phyloP scores from a whole-genome alignment of 1,140 invertebrate species.

The Meloidogyne hapla region DNA sequence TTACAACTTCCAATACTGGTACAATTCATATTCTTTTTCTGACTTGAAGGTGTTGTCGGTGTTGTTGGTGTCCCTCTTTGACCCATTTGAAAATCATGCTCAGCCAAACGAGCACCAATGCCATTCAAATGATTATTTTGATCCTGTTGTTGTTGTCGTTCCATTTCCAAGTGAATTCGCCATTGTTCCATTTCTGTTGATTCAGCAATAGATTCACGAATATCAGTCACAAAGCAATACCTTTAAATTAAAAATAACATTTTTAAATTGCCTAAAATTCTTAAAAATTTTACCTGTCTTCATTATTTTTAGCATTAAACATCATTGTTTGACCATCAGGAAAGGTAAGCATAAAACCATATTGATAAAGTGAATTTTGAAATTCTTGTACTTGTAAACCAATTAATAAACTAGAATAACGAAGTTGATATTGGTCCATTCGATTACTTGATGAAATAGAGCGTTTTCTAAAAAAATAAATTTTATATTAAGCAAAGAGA shows the following conservation, averaged over 20 bases:
- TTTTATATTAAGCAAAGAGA: too few species aligned
- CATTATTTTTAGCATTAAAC: conserved; percentile 62
- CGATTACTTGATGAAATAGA: conserved; percentile 7
- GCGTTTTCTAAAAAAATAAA: background rate
- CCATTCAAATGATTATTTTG: conserved; percentile 27
- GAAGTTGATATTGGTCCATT: conserved; percentile 50
- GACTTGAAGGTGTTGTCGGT: background rate
- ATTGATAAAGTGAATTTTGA: conserved; percentile 38
- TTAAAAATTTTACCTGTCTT: conserved; percentile 52
- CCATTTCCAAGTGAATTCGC: conserved; percentile 58
- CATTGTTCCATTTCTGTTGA: conserved; percentile 60
- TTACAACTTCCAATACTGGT: conserved; percentile 29
- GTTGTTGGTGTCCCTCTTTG: background rate
- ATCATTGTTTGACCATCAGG: conserved; percentile 41
- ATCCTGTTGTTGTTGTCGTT: conserved; percentile 36
- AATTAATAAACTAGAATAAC: conserved; percentile 44
- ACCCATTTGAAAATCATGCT: background rate
- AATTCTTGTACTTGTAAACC: conserved; percentile 53
- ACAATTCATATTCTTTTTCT: background rate
- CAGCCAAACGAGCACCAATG: conserved; percentile 13
- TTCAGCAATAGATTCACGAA: conserved; percentile 57
- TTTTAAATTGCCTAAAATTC: conserved; percentile 25
- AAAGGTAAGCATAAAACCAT: conserved; percentile 37
- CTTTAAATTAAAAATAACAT: conserved; percentile 32
- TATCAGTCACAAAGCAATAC: conserved; percentile 55